A percentile compares a stretch with the other conserved stretches of the same genome.
Evolutionary conservation across 1,140 invertebrate species (phyloP).

Genomic region (Plectus sambesii): DNA sequence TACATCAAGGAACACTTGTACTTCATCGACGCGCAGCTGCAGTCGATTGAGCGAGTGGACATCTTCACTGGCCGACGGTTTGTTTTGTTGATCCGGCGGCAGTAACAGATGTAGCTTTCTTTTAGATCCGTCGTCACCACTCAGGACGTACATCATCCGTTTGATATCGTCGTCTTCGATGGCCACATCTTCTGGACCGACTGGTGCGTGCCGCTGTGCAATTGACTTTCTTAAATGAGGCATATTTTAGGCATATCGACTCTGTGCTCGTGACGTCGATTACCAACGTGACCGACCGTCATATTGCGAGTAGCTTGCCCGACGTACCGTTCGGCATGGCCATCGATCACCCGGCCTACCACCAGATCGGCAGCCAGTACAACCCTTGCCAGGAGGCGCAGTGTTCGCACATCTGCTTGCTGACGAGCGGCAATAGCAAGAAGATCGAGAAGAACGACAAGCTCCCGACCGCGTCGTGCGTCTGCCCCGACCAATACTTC

Average conservation of each 20-base stretch:
- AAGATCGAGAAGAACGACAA: too few species aligned
- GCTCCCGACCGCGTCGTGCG: too few species aligned
- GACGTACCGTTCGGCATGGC: conserved; percentile 82
- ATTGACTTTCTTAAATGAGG: conserved; percentile 72
- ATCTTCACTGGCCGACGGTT: conserved; percentile 75
- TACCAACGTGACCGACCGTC: too few species aligned
- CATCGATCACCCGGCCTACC: conserved; percentile 77
- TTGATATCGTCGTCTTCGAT: conserved; percentile 77
- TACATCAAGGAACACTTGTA: conserved; percentile 79
- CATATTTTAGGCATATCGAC: too few species aligned
- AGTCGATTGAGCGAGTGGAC: conserved; percentile 93
- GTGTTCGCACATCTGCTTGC: conserved; percentile 77
- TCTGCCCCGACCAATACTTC: too few species aligned
- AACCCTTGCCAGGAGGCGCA: conserved; percentile 67
- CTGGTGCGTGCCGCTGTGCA: conserved; percentile 69
- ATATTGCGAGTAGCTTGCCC: conserved; percentile 78
- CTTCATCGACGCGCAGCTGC: conserved; percentile 90
- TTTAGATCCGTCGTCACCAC: background rate
- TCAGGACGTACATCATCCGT: conserved; percentile 56
- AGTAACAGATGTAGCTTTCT: too few species aligned
- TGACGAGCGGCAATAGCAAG: too few species aligned
- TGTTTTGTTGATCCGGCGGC: too few species aligned
- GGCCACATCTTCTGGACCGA: conserved; percentile 92
- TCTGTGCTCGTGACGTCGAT: too few species aligned
- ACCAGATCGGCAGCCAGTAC: conserved; percentile 53